Conservation (phyloP, 2,888 invertebrate species). For the Argyresthia albistria region DNA sequence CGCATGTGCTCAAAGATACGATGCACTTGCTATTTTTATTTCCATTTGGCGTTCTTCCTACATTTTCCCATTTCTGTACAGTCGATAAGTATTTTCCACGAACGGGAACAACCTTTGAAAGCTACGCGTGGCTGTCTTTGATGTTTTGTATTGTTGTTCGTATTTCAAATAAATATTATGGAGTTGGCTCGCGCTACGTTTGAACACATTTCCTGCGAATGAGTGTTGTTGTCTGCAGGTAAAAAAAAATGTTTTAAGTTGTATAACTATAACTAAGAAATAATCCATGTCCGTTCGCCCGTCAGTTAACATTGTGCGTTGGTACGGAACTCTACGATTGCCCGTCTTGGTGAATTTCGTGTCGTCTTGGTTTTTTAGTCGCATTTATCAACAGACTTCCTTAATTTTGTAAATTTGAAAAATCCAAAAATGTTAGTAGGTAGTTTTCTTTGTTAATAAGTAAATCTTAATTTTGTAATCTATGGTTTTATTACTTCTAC, state of each 20-base stretch:
- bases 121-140: constrained; percentile 2
- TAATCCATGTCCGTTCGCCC: no score
- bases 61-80: neutral
- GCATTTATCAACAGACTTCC: no score
- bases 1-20: neutral
- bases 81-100: neutral
- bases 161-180: constrained; percentile 1
- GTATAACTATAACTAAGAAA: no score
- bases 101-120: neutral
- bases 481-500: no score
- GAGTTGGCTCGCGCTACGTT: neutral
- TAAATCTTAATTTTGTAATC: neutral
- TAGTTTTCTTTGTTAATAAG: neutral
- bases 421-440: no score
- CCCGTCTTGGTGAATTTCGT: no score
- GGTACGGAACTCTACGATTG: no score
- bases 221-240: neutral
- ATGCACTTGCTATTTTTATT: neutral
- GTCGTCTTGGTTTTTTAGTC: no score
- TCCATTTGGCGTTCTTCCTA: neutral
- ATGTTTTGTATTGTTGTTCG: constrained; percentile 1
- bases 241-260: no score
- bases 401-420: no score
- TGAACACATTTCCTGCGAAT: neutral
- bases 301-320: no score